Evolutionary conservation across 2,888 invertebrate species (phyloP).

Genomic region (Troglohyphantes excavatus): DNA sequence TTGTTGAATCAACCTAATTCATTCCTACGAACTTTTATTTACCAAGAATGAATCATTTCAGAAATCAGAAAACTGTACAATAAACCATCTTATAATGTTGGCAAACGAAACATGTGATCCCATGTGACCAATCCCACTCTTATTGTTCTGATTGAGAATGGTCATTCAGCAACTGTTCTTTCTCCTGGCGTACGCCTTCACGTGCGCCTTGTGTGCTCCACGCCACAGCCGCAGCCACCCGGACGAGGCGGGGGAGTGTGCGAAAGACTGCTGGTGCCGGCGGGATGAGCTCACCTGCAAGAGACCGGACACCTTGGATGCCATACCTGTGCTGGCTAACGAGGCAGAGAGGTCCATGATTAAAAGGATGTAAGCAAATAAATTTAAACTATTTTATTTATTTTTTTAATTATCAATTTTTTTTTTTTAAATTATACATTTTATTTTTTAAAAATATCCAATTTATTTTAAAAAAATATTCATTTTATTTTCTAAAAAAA

Average conservation of each 20-base stretch:
- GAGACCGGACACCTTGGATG: slow-evolving; percentile 58
- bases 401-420: no score
- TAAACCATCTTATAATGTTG: no score
- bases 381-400: no score
- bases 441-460: no score
- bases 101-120: background rate
- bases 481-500: no score
- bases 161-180: background rate
- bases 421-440: no score
- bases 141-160: background rate
- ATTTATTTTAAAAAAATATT: no score
- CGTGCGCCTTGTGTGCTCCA: background rate
- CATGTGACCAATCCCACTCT: background rate
- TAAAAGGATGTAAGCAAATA: slow-evolving; percentile 78
- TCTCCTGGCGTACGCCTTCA: background rate
- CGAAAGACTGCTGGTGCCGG: slow-evolving; percentile 63
- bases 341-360: slow-evolving; percentile 61
- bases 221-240: background rate
- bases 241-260: slow-evolving; percentile 71
- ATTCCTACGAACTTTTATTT: no score
- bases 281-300: slow-evolving; percentile 66
- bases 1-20: no score
- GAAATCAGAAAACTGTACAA: no score
- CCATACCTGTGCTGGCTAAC: slow-evolving; percentile 61
- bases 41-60: no score